Conservation (phyloP, 1,140 invertebrate genomes). For the Diachasmimorpha longicaudata region DNA sequence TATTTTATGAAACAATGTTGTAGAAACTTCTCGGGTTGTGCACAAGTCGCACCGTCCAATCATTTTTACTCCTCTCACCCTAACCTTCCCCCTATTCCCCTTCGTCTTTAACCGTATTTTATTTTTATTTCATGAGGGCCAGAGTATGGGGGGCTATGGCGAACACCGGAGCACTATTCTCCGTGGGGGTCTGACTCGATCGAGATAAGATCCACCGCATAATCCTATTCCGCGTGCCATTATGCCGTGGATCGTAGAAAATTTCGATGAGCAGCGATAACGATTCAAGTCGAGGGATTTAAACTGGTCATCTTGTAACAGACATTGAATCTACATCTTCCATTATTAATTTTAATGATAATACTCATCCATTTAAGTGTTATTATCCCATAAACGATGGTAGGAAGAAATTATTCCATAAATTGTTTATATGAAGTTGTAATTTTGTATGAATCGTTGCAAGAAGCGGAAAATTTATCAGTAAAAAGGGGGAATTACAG, state of each 20-base stretch:
- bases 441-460: not conserved
- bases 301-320: not conserved
- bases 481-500: not conserved
- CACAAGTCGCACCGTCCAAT: not conserved
- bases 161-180: not conserved
- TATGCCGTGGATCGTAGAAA: conserved; percentile 30
- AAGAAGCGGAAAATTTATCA: not conserved
- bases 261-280: conserved; percentile 27
- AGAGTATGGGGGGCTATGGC: not conserved
- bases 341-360: conserved; percentile 3
- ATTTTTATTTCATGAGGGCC: not conserved
- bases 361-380: not conserved
- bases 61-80: no score
- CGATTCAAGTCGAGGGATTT: conserved; percentile 3
- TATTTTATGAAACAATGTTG: not conserved
- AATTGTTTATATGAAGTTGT: not conserved
- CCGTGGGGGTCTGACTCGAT: conserved; percentile 20
- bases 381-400: not conserved
- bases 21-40: not conserved
- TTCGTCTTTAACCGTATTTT: not conserved
- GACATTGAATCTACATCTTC: not conserved
- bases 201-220: conserved; percentile 33
- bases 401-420: not conserved
- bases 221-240: conserved; percentile 36
- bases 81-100: no score